These are phyloP conservation scores for Nycticorax nycticorax DNA, from an alignment of 2,113 vertebrate genomes.

Conservation along the genomic window DNA sequence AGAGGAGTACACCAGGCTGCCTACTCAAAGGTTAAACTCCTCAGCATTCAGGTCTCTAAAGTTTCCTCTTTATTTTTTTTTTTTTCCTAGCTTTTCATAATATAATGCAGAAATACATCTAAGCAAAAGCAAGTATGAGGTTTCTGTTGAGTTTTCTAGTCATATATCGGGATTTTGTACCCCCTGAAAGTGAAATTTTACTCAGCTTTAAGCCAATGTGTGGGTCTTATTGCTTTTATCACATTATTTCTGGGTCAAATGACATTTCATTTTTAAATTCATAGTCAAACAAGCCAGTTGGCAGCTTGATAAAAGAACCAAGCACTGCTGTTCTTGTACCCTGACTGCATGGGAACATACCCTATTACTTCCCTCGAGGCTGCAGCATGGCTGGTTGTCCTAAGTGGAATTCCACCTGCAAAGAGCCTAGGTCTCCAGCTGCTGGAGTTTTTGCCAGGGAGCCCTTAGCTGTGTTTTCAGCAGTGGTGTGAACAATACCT, in stretches of 20 bases:
- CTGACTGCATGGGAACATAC: not conserved
- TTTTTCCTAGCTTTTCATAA: not conserved
- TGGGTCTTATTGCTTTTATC: not conserved
- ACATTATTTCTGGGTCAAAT: not conserved
- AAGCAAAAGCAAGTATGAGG: not conserved
- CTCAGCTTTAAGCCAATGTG: not conserved
- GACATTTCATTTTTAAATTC: not conserved
- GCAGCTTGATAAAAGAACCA: not conserved
- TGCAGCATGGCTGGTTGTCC: fast-evolving
- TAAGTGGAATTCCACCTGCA: not conserved
- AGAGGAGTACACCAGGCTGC: not conserved
- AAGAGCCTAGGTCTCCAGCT: not conserved
- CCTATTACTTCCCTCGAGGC: not conserved
- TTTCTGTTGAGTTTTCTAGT: not conserved
- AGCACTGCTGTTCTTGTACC: not conserved
- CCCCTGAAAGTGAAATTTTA: not conserved
- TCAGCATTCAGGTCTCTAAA: not conserved
- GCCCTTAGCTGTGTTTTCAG: not conserved
- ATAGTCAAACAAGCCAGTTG: not conserved
- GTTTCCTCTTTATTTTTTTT: not conserved
- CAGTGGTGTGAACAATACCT: not conserved
- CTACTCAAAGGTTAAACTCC: not conserved
- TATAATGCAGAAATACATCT: not conserved
- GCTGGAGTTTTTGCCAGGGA: not conserved
- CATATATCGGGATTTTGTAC: not conserved